These are phyloP conservation scores for Plusia festucae DNA, from an alignment of 2,888 invertebrate genomes.

Conservation along the genomic window DNA sequence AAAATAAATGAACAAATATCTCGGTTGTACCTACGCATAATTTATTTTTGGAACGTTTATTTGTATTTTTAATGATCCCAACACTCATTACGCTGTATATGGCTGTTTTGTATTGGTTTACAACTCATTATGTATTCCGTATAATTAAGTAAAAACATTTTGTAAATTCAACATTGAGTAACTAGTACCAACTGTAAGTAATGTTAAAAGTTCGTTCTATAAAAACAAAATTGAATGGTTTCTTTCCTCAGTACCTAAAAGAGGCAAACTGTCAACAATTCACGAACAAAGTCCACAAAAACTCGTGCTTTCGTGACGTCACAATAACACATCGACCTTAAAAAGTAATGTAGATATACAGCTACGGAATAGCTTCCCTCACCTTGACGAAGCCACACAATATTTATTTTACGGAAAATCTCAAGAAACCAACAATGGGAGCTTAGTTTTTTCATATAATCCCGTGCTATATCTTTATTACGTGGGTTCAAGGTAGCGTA, in stretches of 20 bases:
- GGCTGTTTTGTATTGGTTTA: too few species aligned
- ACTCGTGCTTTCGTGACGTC: background rate
- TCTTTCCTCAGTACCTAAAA: background rate
- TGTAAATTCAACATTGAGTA: too few species aligned
- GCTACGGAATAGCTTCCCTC: slow-evolving; percentile 6
- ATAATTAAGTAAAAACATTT: too few species aligned
- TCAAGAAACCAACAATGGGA: slow-evolving; percentile 23
- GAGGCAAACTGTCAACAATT: background rate
- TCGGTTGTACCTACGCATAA: too few species aligned
- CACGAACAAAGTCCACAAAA: background rate
- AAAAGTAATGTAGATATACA: background rate
- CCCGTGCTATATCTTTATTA: slow-evolving; percentile 40
- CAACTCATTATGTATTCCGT: too few species aligned
- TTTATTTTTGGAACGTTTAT: too few species aligned
- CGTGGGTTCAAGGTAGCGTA: slow-evolving; percentile 58
- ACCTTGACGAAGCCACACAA: background rate
- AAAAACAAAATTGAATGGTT: background rate
- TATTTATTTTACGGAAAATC: slow-evolving; percentile 12
- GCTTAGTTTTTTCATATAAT: slow-evolving; percentile 34
- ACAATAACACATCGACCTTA: slow-evolving; percentile 1
- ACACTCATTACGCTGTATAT: too few species aligned
- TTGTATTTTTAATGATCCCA: too few species aligned
- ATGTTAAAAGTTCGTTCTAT: background rate
- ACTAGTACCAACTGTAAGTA: too few species aligned
- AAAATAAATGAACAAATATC: background rate